Percentiles rank a stretch among this genome's conserved stretches.
Evolutionary conservation across 2,888 invertebrate genomes (phyloP).

Genomic region (Cylindroiulus punctatus): DNA sequence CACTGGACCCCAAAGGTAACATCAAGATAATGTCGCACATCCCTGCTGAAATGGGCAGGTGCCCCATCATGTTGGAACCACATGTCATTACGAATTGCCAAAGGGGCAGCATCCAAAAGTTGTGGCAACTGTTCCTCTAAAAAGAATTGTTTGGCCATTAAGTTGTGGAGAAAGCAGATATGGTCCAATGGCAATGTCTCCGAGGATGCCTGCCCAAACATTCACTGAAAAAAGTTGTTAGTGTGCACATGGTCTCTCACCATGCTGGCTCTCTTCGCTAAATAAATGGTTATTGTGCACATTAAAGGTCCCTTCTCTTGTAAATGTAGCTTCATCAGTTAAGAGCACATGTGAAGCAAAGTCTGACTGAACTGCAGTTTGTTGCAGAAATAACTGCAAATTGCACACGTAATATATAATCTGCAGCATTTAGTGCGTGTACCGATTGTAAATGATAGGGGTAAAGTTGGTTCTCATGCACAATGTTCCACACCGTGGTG

Average conservation of each 20-base stretch:
- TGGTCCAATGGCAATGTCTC: constrained; percentile 50
- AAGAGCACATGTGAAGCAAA: constrained; percentile 53
- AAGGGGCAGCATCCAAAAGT: no score
- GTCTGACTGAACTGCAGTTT: constrained; percentile 49
- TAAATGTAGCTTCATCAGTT: constrained; percentile 50
- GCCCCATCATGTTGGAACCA: no score
- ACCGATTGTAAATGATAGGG: constrained; percentile 54
- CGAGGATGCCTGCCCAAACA: constrained; percentile 55
- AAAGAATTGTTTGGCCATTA: constrained; percentile 1
- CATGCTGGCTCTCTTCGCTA: constrained; percentile 3
- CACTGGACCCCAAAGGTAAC: no score
- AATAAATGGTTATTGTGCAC: constrained; percentile 50
- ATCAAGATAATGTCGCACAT: no score
- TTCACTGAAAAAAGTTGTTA: constrained; percentile 51
- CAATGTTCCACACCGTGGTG: no score
- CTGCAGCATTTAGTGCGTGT: constrained; percentile 48
- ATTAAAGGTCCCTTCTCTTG: constrained; percentile 51
- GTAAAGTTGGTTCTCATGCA: no score
- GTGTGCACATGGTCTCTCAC: background rate
- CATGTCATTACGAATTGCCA: no score
- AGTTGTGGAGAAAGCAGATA: constrained; percentile 51
- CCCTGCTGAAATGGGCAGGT: no score
- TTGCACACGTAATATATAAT: constrained; percentile 54
- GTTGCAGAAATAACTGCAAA: constrained; percentile 54
- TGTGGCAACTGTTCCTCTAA: no score